phyloP scores from a whole-genome alignment of 1,140 invertebrate genomes.

The Halesus radiatus region DNA sequence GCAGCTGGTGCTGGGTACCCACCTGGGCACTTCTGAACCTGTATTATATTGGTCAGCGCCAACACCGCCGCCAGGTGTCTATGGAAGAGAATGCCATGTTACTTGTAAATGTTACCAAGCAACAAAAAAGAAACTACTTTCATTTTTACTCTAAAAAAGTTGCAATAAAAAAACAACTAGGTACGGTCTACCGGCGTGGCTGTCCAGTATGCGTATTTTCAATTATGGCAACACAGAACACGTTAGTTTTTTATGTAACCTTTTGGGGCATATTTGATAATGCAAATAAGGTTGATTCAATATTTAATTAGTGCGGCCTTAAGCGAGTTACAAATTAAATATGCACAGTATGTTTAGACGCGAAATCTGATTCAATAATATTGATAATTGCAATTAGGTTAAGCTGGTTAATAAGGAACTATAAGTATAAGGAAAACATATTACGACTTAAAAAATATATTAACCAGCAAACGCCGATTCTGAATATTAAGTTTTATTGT shows the following conservation, averaged over 20 bases:
- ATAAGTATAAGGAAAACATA: too few relatives aligned
- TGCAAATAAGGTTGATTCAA: background rate
- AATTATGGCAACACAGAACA: conserved; percentile 12
- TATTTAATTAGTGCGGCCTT: too few relatives aligned
- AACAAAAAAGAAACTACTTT: conserved; percentile 42
- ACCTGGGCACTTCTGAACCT: conserved; percentile 7
- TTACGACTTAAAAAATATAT: too few relatives aligned
- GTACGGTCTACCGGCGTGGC: conserved; percentile 10
- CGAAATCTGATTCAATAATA: too few relatives aligned
- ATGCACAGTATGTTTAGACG: too few relatives aligned
- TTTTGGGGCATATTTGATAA: conserved; percentile 5
- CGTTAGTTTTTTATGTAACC: conserved; percentile 10
- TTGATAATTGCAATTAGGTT: too few relatives aligned
- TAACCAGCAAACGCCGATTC: too few relatives aligned
- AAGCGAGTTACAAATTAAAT: too few relatives aligned
- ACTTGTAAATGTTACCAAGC: conserved; percentile 29
- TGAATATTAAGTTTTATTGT: too few relatives aligned
- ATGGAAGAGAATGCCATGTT: conserved; percentile 31
- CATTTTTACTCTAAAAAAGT: conserved; percentile 40
- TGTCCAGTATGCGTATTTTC: conserved; percentile 1
- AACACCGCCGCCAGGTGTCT: conserved; percentile 31
- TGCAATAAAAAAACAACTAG: conserved; percentile 32
- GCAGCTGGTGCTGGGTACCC: background rate
- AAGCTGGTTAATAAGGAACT: too few relatives aligned
- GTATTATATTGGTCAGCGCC: conserved; percentile 20